Evolutionary conservation across 2,888 invertebrate genomes (phyloP).

Genomic region (Abrostola tripartita): DNA sequence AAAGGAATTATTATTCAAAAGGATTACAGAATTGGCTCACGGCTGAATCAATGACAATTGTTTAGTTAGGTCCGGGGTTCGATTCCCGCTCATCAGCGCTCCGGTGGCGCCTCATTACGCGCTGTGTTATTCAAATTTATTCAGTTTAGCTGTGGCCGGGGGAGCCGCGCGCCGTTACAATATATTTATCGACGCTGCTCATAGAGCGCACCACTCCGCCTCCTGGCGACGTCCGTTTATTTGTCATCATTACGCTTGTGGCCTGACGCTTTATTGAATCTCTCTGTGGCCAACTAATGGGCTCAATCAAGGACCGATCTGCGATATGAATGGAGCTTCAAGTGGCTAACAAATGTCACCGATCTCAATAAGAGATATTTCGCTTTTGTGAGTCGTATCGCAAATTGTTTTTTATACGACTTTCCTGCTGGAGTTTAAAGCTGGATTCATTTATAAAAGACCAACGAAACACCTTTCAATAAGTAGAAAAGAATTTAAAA

Average conservation of each 20-base stretch:
- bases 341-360: conserved; percentile 16
- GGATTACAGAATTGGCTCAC: conserved; percentile 65
- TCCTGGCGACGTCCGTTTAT: conserved; percentile 44
- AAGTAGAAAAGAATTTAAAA: no score
- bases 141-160: conserved; percentile 63
- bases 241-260: conserved; percentile 48
- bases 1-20: conserved; percentile 64
- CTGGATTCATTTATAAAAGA: neutral
- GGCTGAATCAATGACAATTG: conserved; percentile 71
- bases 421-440: neutral
- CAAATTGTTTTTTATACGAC: conserved; percentile 2
- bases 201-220: conserved; percentile 28
- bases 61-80: conserved; percentile 66
- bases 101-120: conserved; percentile 69
- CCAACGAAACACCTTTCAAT: no score
- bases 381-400: neutral
- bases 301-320: conserved; percentile 35
- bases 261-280: conserved; percentile 40
- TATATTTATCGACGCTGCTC: conserved; percentile 47
- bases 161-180: conserved; percentile 31
- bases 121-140: conserved; percentile 78
- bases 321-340: conserved; percentile 22
- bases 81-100: conserved; percentile 70
- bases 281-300: conserved; percentile 27
- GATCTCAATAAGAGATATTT: conserved; percentile 22